Conservation (phyloP, 2,113 vertebrate genomes). For the Peromyscus californicus region DNA sequence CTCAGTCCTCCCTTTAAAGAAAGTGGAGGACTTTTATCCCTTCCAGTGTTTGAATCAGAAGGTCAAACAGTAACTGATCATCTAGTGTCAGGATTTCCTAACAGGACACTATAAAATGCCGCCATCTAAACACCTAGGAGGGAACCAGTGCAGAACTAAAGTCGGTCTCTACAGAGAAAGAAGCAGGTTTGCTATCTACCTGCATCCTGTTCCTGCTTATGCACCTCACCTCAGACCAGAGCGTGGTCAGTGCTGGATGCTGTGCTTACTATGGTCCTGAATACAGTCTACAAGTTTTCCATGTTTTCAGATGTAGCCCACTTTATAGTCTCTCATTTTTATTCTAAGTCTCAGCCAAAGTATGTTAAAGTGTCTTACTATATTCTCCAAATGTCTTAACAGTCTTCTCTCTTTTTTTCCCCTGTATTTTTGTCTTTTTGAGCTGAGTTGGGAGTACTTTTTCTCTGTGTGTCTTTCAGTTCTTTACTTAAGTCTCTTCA, state of each 20-base stretch:
- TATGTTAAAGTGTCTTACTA: background rate
- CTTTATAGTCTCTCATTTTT: background rate
- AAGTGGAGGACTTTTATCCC: background rate
- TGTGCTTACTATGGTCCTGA: background rate
- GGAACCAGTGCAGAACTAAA: background rate
- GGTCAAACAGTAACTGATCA: background rate
- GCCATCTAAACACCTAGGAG: background rate
- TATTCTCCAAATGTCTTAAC: background rate
- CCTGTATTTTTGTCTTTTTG: conserved; percentile 21
- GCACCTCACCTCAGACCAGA: background rate
- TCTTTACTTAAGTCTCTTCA: background rate
- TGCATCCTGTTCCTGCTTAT: background rate
- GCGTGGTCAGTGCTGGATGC: background rate
- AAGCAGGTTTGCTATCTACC: too few species aligned
- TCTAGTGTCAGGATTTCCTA: background rate
- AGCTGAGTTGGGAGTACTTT: conserved; percentile 14
- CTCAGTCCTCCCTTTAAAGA: background rate
- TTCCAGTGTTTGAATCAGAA: background rate
- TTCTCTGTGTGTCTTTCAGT: conserved; percentile 32
- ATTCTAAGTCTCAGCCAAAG: background rate
- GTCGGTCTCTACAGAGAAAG: background rate
- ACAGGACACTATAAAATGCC: background rate
- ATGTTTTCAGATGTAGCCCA: background rate
- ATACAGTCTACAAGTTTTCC: background rate
- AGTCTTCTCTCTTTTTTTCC: background rate